Conservation (phyloP, 1,140 invertebrate species). For the Atta colombica region DNA sequence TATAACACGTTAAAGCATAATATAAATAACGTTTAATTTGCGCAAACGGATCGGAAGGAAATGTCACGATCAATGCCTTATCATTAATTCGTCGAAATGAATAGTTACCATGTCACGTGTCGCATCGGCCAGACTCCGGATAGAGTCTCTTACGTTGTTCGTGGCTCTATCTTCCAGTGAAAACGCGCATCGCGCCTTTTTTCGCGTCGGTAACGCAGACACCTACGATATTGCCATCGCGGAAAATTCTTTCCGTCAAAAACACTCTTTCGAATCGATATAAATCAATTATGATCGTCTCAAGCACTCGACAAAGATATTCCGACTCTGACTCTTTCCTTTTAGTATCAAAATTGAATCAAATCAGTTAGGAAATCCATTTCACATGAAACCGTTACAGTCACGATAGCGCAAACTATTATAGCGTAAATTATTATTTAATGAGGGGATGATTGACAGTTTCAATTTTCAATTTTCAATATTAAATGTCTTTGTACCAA, state of each 20-base stretch:
- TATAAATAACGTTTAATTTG: not conserved
- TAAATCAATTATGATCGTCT: not conserved
- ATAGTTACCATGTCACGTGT: not conserved
- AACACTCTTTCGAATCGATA: not conserved
- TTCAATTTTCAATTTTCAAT: not conserved
- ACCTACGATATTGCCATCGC: conserved; percentile 24
- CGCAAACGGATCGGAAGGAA: not conserved
- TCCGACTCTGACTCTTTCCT: not conserved
- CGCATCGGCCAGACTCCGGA: not conserved
- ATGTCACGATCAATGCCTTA: not conserved
- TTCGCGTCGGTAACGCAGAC: conserved; percentile 77
- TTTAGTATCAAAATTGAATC: not conserved
- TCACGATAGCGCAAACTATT: not conserved
- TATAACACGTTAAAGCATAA: not conserved
- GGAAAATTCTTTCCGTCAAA: conserved; percentile 57
- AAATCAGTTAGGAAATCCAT: not conserved
- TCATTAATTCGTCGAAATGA: not conserved
- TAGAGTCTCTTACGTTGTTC: conserved; percentile 60
- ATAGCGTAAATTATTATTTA: not conserved
- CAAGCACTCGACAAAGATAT: not conserved
- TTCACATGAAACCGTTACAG: not conserved
- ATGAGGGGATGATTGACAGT: not conserved
- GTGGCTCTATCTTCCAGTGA: conserved; percentile 84
- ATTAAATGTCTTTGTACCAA: not conserved
- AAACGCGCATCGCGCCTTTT: conserved; percentile 66